Percentiles rank a stretch among this genome's conserved stretches.
These are phyloP conservation scores for Daktulosphaira vitifoliae DNA, from an alignment of 1,140 invertebrate genomes.

Conservation along the genomic window DNA sequence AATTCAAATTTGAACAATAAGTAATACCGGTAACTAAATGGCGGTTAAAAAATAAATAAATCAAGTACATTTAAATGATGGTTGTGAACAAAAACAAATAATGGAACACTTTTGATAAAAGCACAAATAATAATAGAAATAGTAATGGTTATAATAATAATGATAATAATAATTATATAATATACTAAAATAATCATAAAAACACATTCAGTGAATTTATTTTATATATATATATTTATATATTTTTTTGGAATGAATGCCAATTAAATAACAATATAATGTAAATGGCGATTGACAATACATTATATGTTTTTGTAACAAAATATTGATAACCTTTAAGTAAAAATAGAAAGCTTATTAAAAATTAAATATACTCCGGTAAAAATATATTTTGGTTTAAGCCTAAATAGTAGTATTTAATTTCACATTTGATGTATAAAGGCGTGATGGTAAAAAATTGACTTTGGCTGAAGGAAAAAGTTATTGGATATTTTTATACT, in stretches of 20 bases:
- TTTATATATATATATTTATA: background rate
- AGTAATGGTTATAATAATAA: background rate
- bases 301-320: background rate
- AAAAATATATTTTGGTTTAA: background rate
- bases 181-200: background rate
- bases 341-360: conserved; percentile 20
- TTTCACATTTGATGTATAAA: background rate
- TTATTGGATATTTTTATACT: too few relatives aligned
- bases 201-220: conserved; percentile 17
- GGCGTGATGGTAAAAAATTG: background rate
- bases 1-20: background rate
- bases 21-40: background rate
- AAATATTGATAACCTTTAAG: background rate
- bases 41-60: conserved; percentile 14
- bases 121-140: conserved; percentile 15
- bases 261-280: background rate
- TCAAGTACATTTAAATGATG: conserved; percentile 8
- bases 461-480: background rate
- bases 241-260: conserved; percentile 17
- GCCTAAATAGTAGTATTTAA: background rate
- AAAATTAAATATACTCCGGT: conserved; percentile 15
- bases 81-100: conserved; percentile 20
- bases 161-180: background rate
- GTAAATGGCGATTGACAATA: background rate
- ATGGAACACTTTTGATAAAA: conserved; percentile 5